Conservation (phyloP, 2,888 invertebrate species). For the Idaea aversata region DNA sequence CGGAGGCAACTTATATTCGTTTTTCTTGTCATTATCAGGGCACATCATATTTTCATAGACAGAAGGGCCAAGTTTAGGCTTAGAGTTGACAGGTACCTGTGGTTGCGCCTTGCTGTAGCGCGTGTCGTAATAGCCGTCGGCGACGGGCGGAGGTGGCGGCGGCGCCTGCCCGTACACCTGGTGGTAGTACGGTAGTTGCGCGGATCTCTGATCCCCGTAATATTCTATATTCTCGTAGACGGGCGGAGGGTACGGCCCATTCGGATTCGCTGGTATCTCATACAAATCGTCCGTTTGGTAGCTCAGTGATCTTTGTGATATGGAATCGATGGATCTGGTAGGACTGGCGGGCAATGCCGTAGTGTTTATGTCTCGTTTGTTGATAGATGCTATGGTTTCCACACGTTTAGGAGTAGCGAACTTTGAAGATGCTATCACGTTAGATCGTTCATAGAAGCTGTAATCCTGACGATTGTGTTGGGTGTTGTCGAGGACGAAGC, state of each 20-base stretch:
- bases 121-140: constrained; percentile 76
- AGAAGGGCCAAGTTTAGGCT: constrained; percentile 60
- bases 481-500: constrained; percentile 81
- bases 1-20: constrained; percentile 58
- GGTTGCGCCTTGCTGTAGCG: constrained; percentile 89
- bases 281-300: constrained; percentile 73
- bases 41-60: constrained; percentile 77
- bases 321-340: constrained; percentile 80
- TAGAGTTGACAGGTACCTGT: constrained; percentile 84
- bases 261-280: constrained; percentile 69
- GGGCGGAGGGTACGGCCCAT: constrained; percentile 62
- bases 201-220: constrained; percentile 81
- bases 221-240: constrained; percentile 93
- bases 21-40: constrained; percentile 67
- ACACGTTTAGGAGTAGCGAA: constrained; percentile 88
- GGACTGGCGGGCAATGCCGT: constrained; percentile 75
- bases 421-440: constrained; percentile 88
- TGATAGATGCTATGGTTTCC: constrained; percentile 80
- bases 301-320: constrained; percentile 81
- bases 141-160: constrained; percentile 58
- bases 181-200: constrained; percentile 83
- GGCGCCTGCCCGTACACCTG: constrained; percentile 72
- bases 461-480: constrained; percentile 71
- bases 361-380: constrained; percentile 66
- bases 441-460: constrained; percentile 83